Evolutionary conservation across 2,797 vertebrate genomes (phyloP), one percentile per base, ranked within the genome.

Genomic region (Aulostomus chinensis): DNA sequence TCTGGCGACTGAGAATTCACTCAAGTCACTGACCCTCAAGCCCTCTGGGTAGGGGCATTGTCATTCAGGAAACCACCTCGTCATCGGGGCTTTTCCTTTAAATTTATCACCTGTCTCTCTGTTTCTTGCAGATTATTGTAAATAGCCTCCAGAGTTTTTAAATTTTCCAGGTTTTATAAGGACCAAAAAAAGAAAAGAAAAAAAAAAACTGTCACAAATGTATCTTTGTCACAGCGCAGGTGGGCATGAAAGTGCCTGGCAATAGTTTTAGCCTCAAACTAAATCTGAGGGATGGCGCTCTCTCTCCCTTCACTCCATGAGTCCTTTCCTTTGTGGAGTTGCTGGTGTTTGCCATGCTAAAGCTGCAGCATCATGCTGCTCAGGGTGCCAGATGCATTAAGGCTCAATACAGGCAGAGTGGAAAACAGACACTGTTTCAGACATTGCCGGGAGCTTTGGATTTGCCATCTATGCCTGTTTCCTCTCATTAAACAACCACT

Each of bases 351-450:
- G 67, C 78, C 58, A 76, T 83, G 75, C 70, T 78, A 65, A 76
- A 78, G 77, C 83, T 77, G 72, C 66, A 76, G 60, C 78, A 79
- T 64, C 80, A 83, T 65, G 74, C 72, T 75, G 70, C 64, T 73
- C 62, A 51, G 68, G 73, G 71, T 70, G 83, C 80, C 76, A 83
- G 79, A 83, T 78, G 77, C 45, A 80, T 89, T 83, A 85, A 78
- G 68, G 55, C 78, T 84, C 68, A 60, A 66, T 56, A 32, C 51
- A 58, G 32, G 53, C 43, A 41, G 64, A 74, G 51, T 56, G 52
- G 63, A 73, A 86, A 85, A 74, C 74, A 88, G 77, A 86, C 79
- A 76, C 61, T 25, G 36, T 84, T 68, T 86, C 85, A 89, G 80
- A 80, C 68, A 40, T 67, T 39, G 70, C 81, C 69, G 41, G 64